phyloP scores from a whole-genome alignment of 2,797 vertebrate species.

The Basileuterus tristriatus region DNA sequence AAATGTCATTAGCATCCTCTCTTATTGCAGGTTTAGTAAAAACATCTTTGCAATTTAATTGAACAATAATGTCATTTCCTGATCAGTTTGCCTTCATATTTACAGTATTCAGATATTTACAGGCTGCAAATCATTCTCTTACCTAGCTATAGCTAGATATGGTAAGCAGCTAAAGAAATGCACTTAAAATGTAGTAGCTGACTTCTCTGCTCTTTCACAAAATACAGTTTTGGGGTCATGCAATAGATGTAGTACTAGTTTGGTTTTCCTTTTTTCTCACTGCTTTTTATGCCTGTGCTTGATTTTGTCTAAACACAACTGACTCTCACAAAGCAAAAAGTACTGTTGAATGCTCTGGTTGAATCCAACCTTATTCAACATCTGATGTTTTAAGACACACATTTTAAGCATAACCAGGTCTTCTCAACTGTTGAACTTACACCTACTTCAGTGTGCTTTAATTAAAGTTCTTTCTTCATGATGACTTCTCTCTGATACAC shows the following conservation, averaged over 20 bases:
- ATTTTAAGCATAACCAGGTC: neutral
- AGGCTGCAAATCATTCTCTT: neutral
- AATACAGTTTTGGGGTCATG: neutral
- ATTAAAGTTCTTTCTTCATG: neutral
- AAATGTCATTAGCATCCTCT: neutral
- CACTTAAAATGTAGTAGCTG: neutral
- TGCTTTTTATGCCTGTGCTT: neutral
- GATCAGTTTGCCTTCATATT: neutral
- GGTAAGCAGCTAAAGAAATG: neutral
- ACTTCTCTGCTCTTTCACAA: neutral
- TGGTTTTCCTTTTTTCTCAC: neutral
- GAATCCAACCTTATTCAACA: neutral
- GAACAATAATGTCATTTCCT: neutral
- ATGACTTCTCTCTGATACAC: neutral
- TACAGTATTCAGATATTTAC: neutral
- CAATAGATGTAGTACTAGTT: neutral
- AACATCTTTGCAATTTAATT: neutral
- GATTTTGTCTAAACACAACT: neutral
- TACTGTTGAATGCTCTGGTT: neutral
- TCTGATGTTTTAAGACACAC: neutral
- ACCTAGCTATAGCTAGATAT: neutral
- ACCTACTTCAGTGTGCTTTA: neutral
- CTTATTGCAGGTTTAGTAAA: neutral
- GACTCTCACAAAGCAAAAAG: neutral
- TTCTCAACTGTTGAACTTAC: neutral